Evolutionary conservation across 1,140 invertebrate species (phyloP), one percentile per base, ranked within the genome.

Genomic region (Diprion similis): DNA sequence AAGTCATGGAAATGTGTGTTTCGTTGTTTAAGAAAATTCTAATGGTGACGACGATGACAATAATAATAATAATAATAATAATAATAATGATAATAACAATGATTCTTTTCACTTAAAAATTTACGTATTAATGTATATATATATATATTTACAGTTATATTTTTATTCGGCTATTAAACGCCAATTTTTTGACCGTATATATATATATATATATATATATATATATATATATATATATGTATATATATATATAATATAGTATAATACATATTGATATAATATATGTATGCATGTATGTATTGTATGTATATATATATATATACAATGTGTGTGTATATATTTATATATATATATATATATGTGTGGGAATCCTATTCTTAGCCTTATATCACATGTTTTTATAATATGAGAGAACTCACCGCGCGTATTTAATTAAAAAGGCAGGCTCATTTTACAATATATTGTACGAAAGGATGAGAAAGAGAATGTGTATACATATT

Each of bases 401-500:
- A 74, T 79, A 37, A 81, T 79, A 79, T 81, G 81, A 80, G 80
- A 81, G 80, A 79, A 76, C 24, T 37, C 80, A 82, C 79, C 79
- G 81, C 77, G 67, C 6, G n/a, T 37, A 37, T 37, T 37, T 17
- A 59, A 73, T 68, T 17, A 19, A 71, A 74, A 68, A 74, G 24
- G 70, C 48, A 47, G 37, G 24, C 47, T 47, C 1, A 4, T 13
- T 17, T 18, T 24, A 24, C 67, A 8, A 15, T 68, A 4, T 15
- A 9, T 24, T 15, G 24, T 24, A 1, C 8, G 13, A 64, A 64
- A 7, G 13, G 59, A 15, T 17, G 59, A 4, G 59, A 7, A 15
- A 18, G 24, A 37, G 6, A 37, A 37, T 37, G n/a, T n/a, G n/a
- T n/a, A n/a, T n/a, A n/a, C n/a, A n/a, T n/a, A n/a, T n/a, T 51